Evolutionary conservation across 2,888 invertebrate genomes (phyloP), one percentile per base, ranked within the genome.

Genomic region (Helobdella robusta): DNA sequence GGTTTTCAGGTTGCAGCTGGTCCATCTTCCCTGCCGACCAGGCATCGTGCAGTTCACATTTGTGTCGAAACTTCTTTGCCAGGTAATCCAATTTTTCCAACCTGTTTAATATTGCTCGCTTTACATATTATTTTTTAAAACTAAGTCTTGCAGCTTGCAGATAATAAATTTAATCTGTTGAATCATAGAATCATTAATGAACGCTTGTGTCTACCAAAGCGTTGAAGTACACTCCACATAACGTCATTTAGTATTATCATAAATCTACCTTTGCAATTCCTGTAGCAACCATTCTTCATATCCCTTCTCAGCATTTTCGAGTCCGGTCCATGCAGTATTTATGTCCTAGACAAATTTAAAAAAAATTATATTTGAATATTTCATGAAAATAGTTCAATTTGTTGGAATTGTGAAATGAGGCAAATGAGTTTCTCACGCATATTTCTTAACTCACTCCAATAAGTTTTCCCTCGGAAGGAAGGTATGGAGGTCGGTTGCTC

Each of bases 41-140:
- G 81, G 95, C 94, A 80, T 98, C 97, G 80, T 98, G 98, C 76
- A 95, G 94, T 82, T 97, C 94, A 72, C 93, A 91, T 83, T 98
- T 97, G 84, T 97, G 94, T 84, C 94, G 93, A 87, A 98, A 99
- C 83, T 99, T 98, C 84, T 98, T 95, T 60, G 95, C 97, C 79
- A 99, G 85, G 84, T 98, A 97, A 79, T 98, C 98, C 76, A 99
- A 84, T 20, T 78, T 72, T 82, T 98, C 97, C 74, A 98, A 84
- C 75, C 84, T 84, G 40, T 18, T 4, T 30, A 18, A 30, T 32
- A n/a, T n/a, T n/a, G n/a, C n/a, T n/a, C n/a, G n/a, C n/a, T n/a
- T n/a, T n/a, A n/a, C n/a, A n/a, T n/a, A n/a, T n/a, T n/a, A n/a
- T n/a, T n/a, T n/a, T n/a, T n/a, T n/a, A n/a, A n/a, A n/a, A n/a